A percentile compares a stretch with the other conserved stretches of the same genome.
Conservation (phyloP, 2,797 vertebrate genomes). For the Characodon lateralis region DNA sequence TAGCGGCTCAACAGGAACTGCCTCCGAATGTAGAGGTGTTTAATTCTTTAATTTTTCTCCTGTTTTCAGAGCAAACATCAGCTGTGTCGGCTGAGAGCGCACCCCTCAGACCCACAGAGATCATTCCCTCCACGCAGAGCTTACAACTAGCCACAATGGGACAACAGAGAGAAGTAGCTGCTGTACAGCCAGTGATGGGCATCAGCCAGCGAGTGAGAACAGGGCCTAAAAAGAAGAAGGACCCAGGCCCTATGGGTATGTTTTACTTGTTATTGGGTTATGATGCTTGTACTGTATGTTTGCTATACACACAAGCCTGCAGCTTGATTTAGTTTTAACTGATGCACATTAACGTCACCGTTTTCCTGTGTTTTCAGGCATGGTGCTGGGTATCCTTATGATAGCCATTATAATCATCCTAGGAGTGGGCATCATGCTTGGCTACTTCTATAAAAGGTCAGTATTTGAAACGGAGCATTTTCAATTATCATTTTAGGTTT, state of each 20-base stretch:
- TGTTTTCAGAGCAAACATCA: slow-evolving; percentile 62
- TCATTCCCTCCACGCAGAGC: slow-evolving; percentile 49
- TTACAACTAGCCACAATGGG: slow-evolving; percentile 71
- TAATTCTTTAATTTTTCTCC: slow-evolving; percentile 3
- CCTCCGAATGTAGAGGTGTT: neutral
- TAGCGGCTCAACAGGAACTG: neutral
- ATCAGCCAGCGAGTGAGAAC: slow-evolving; percentile 89
- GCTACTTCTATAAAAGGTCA: slow-evolving; percentile 85
- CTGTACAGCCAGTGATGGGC: slow-evolving; percentile 86
- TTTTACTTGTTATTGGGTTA: neutral
- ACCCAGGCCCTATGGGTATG: slow-evolving; percentile 88
- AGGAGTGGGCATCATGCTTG: slow-evolving; percentile 80
- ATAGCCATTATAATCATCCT: slow-evolving; percentile 81
- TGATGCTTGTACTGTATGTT: neutral
- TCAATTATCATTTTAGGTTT: neutral
- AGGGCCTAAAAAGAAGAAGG: slow-evolving; percentile 89
- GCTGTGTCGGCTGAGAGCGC: slow-evolving; percentile 31
- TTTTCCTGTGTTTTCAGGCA: slow-evolving; percentile 63
- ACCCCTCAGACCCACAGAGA: slow-evolving; percentile 21
- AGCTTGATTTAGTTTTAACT: neutral
- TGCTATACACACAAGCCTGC: neutral
- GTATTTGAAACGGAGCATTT: slow-evolving; percentile 35
- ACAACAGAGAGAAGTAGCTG: slow-evolving; percentile 76
- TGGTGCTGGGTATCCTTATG: slow-evolving; percentile 79
- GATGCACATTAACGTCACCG: neutral